phyloP scores from a whole-genome alignment of 2,888 invertebrate species.

The Tromatobia lineatoria region DNA sequence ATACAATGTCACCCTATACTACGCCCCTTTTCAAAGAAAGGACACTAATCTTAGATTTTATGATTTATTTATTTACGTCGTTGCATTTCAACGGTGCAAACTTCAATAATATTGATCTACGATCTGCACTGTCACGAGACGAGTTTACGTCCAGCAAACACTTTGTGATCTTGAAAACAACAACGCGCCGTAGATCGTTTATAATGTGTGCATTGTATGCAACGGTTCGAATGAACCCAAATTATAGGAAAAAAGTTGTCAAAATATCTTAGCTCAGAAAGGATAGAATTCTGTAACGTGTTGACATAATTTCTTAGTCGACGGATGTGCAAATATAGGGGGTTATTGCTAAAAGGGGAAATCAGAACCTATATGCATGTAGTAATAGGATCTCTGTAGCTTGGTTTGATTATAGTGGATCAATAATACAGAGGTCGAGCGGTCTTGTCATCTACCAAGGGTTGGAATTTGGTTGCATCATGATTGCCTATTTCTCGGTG shows the following conservation, averaged over 20 bases:
- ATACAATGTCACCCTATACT: no score
- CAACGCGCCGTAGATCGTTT: not conserved
- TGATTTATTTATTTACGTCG: no score
- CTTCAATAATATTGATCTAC: no score
- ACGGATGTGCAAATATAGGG: not conserved
- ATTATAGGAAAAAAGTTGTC: no score
- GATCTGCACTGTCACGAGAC: no score
- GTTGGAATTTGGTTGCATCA: conserved; percentile 30
- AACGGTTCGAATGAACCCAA: no score
- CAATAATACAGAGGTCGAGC: conserved; percentile 33
- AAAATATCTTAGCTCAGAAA: no score
- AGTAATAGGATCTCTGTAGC: conserved; percentile 1
- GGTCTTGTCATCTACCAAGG: conserved; percentile 2
- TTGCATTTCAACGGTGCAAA: no score
- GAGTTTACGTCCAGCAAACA: no score
- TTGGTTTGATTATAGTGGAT: conserved; percentile 53
- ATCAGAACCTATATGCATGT: not conserved
- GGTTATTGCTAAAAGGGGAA: not conserved
- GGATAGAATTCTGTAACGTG: not conserved
- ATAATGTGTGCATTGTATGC: no score
- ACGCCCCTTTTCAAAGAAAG: not conserved
- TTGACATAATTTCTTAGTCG: not conserved
- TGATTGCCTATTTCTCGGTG: conserved; percentile 55
- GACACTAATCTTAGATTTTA: no score
- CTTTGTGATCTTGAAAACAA: not conserved